A percentile compares a stretch with the other conserved stretches of the same genome.
Evolutionary conservation across 2,888 invertebrate genomes (phyloP).

Genomic region (Orthosia cruda): DNA sequence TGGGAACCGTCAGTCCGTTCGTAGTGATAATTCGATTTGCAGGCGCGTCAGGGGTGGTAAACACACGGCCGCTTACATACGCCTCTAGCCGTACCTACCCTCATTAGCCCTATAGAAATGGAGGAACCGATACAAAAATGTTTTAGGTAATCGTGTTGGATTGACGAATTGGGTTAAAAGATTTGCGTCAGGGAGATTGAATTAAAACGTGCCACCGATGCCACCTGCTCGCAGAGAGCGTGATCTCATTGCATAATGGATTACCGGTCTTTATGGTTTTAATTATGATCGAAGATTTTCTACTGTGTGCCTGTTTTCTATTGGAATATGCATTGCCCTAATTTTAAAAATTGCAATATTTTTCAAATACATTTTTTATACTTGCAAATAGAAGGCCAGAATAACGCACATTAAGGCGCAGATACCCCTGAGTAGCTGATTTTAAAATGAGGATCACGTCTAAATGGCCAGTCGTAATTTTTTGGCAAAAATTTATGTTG

Average conservation of each 20-base stretch:
- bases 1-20: conserved; percentile 78
- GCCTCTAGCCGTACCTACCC: conserved; percentile 59
- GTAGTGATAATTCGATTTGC: conserved; percentile 86
- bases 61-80: conserved; percentile 72
- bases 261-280: conserved; percentile 4
- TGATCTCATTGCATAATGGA: conserved; percentile 30
- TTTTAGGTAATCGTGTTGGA: conserved; percentile 55
- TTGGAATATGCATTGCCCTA: not conserved
- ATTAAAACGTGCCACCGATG: conserved; percentile 34
- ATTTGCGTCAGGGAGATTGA: conserved; percentile 40
- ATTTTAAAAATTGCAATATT: too few relatives aligned
- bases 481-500: too few relatives aligned
- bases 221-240: conserved; percentile 12
- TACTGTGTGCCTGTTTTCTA: not conserved
- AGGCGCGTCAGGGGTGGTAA: conserved; percentile 76
- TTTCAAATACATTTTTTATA: too few relatives aligned
- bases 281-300: conserved; percentile 12
- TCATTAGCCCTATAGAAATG: conserved; percentile 74
- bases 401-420: too few relatives aligned
- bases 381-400: too few relatives aligned
- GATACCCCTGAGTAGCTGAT: too few relatives aligned
- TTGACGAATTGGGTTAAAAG: conserved; percentile 62
- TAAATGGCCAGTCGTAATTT: too few relatives aligned
- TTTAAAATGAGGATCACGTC: too few relatives aligned
- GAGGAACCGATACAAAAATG: conserved; percentile 64